Base-by-base conservation (phyloP, 1,140 invertebrate species). In the Achroia grisella region DNA sequence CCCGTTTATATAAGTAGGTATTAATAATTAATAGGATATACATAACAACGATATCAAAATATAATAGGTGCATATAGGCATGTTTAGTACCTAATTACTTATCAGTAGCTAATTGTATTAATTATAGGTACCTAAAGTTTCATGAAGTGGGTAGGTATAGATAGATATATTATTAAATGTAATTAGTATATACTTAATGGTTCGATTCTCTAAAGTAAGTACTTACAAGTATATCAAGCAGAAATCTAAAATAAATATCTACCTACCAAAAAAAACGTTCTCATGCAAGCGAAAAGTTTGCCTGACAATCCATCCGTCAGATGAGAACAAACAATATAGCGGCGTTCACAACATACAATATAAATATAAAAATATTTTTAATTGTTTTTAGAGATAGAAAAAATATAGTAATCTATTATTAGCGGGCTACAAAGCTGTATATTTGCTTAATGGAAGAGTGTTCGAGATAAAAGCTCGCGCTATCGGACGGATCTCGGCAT, bases 351-450 rank as follows among this genome's bases (percentile, higher is more conserved):
- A 53, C 48, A 36, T 68, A 46, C 63, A 78, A 78, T 77, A 80
- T 80, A 71, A 78, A 77, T 78, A 84, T 84, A 73, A 81, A 84
- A 84, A 81, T 81, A 71, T 81, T 78, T 79, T 81, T 81, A 84
- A 81, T 84, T 78, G 75, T 62, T 71, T 75, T 70, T 67, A 65
- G 68, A 63, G 72, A 71, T 68, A 67, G 61, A 73, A n/a, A 79
- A 47, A 75, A 77, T 80, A 71, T 50, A 74, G 67, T 77, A 71
- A 60, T 72, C 62, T 84, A 44, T 84, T 57, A 81, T 84, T 84
- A 81, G 51, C 28, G 49, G 48, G 57, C 57, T 70, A 60, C 70
- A 72, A 69, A 83, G 75, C 70, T 73, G 77, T 81, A 76, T 84
- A 84, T 84, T 84, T 84, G 77, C 70, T 72, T 84, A 84, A 84